A percentile compares a stretch with the other conserved stretches of the same genome.
These are phyloP conservation scores for Nannoperca obscura DNA, from an alignment of 2,797 vertebrate species.

Conservation along the genomic window DNA sequence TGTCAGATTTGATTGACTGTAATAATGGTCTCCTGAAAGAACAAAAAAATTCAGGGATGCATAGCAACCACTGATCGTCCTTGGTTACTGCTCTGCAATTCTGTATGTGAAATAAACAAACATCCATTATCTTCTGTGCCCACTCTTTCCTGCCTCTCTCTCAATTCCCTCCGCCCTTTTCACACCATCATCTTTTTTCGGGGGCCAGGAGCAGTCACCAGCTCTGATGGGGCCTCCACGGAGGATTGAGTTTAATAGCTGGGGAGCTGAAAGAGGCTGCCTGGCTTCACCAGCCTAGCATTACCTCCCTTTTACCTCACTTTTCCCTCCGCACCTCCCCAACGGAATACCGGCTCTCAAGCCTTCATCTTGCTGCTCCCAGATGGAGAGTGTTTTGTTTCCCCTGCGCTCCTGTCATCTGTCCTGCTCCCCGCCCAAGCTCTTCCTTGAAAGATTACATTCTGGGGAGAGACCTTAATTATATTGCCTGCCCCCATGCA, in stretches of 20 bases:
- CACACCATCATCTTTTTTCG: conserved; percentile 74
- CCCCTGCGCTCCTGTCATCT: conserved; percentile 75
- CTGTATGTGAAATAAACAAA: conserved; percentile 78
- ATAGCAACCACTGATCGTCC: conserved; percentile 67
- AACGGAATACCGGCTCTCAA: conserved; percentile 80
- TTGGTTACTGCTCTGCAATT: conserved; percentile 61
- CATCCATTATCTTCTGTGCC: conserved; percentile 79
- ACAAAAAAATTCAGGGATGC: conserved; percentile 52
- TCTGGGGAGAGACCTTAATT: conserved; percentile 85
- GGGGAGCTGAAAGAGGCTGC: conserved; percentile 78
- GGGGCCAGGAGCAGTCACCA: conserved; percentile 73
- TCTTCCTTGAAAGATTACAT: conserved; percentile 83
- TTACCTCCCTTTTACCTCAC: conserved; percentile 84
- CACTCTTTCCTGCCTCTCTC: conserved; percentile 69
- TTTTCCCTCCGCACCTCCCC: conserved; percentile 74
- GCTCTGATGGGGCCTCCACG: conserved; percentile 79
- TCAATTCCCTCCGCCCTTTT: conserved; percentile 68
- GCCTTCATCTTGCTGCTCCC: conserved; percentile 80
- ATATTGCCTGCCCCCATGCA: conserved; percentile 80
- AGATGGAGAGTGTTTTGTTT: conserved; percentile 84
- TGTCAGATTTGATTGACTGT: conserved; percentile 73
- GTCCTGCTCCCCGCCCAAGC: conserved; percentile 69
- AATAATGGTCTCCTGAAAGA: conserved; percentile 54
- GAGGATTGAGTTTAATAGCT: conserved; percentile 82
- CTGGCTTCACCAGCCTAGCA: conserved; percentile 77